Percentiles rank a stretch among this genome's conserved stretches.
These are phyloP conservation scores for Caenorhabditis angaria DNA, from an alignment of 2,888 invertebrate genomes.

Conservation along the genomic window DNA sequence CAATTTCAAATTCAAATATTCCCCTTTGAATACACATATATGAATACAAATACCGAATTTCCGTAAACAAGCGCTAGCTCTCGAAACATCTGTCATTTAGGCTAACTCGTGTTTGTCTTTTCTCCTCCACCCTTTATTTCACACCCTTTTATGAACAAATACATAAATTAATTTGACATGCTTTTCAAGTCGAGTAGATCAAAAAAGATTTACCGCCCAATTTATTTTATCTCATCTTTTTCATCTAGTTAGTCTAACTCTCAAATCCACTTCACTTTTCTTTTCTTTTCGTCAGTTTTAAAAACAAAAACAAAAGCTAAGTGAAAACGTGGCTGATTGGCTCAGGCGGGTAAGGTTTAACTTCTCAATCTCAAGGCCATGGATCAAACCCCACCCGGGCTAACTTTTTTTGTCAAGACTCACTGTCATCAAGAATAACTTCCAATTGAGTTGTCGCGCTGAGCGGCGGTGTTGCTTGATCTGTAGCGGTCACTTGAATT, in stretches of 20 bases:
- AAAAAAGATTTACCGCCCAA: too few relatives aligned
- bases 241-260: too few relatives aligned
- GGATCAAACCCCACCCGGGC: too few relatives aligned
- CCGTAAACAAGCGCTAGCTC: slow-evolving; percentile 48
- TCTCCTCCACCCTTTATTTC: background rate
- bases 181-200: background rate
- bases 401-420: too few relatives aligned
- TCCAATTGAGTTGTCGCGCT: slow-evolving; percentile 95
- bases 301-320: too few relatives aligned
- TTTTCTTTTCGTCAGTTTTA: too few relatives aligned
- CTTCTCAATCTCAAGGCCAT: too few relatives aligned
- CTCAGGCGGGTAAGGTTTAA: too few relatives aligned
- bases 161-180: background rate
- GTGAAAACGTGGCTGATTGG: too few relatives aligned
- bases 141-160: background rate
- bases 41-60: slow-evolving; percentile 14
- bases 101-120: too few relatives aligned
- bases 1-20: background rate
- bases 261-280: too few relatives aligned
- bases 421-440: slow-evolving; percentile 87
- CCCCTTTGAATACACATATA: background rate
- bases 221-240: too few relatives aligned
- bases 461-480: slow-evolving; percentile 87
- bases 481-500: slow-evolving; percentile 88
- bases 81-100: background rate